phyloP scores from a whole-genome alignment of 2,797 vertebrate genomes.

The Telmatherina bonti region DNA sequence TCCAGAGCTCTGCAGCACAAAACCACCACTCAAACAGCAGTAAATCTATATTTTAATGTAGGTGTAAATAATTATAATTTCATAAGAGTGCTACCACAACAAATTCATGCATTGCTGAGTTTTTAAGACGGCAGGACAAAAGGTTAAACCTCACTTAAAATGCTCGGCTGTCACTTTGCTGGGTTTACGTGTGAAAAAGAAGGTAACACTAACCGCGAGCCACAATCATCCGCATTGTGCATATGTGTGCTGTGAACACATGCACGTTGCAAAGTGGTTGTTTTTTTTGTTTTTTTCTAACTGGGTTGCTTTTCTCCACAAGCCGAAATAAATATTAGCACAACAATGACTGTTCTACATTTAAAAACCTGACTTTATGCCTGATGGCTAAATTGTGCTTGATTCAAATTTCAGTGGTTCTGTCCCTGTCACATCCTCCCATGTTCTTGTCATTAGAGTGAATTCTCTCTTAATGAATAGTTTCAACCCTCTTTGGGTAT shows the following conservation, averaged over 20 bases:
- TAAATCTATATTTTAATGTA: neutral
- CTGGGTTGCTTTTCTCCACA: neutral
- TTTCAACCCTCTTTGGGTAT: constrained; percentile 60
- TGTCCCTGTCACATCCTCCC: constrained; percentile 49
- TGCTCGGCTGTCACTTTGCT: neutral
- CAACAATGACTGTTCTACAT: constrained; percentile 2
- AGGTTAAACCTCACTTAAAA: constrained; percentile 14
- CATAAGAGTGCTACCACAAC: neutral
- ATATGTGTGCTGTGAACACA: neutral
- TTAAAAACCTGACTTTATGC: constrained; percentile 11
- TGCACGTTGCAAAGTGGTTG: constrained; percentile 8
- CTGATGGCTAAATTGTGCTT: neutral
- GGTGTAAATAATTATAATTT: neutral
- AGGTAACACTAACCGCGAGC: constrained; percentile 39
- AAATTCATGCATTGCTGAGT: neutral
- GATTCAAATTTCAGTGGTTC: constrained; percentile 54
- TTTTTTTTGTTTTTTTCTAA: neutral
- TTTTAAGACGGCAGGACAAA: neutral
- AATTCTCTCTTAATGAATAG: constrained; percentile 68
- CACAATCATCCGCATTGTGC: too few relatives aligned
- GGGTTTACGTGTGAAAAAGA: neutral
- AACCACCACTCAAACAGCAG: neutral
- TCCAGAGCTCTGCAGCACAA: neutral
- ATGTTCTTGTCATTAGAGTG: constrained; percentile 45
- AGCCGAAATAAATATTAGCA: neutral